Base-by-base conservation (phyloP, 2,797 vertebrate species). In the Gallirallus australis region DNA sequence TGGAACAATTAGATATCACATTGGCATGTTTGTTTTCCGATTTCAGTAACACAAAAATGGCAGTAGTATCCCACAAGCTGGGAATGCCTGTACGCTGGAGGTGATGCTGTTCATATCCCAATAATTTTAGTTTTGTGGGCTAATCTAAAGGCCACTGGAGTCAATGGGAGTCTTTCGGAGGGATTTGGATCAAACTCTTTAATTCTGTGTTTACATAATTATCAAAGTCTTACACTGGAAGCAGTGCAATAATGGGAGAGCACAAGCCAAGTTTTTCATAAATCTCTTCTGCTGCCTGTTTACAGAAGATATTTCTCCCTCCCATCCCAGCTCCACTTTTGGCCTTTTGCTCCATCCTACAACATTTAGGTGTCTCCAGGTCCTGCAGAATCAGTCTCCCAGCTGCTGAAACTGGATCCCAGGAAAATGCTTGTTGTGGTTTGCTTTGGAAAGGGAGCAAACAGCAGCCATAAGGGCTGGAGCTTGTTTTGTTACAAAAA, bases 381-480 rank as follows among this genome's bases (percentile, higher is more conserved):
- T 91, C 61, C 47, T 53, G 37, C 23, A 91, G 89, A 77, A 93
- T 92, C 95, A 90, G 80, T n/a, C 89, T 98, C 90, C 84, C 81
- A 96, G 82, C 89, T 96, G 76, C 90, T 95, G 81, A 72, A 94
- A 68, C 69, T 95, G 89, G 42, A 79, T 97, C 56, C 75, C 76
- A 91, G 94, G 92, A 90, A 96, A 94, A 86, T 0, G 7, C 70
- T 94, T 86, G 54, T 94, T 96, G 86, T 89, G 86, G 45, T 96
- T 97, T 95, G n/a, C 93, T 97, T 89, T 96, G 95, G 89, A 96
- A 96, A 82, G 89, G 76, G 61, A 90, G 57, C 35, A 87, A 94
- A 94, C 78, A 96, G 66, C 87, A 95, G 72, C 68, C 85, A 30
- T 60, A 59, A 91, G 86, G 86, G 76, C 42, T 81, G 47, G 65